Percentiles rank a stretch among this genome's conserved stretches.
Evolutionary conservation across 2,797 vertebrate species (phyloP).

Genomic region (Xenops minutus): DNA sequence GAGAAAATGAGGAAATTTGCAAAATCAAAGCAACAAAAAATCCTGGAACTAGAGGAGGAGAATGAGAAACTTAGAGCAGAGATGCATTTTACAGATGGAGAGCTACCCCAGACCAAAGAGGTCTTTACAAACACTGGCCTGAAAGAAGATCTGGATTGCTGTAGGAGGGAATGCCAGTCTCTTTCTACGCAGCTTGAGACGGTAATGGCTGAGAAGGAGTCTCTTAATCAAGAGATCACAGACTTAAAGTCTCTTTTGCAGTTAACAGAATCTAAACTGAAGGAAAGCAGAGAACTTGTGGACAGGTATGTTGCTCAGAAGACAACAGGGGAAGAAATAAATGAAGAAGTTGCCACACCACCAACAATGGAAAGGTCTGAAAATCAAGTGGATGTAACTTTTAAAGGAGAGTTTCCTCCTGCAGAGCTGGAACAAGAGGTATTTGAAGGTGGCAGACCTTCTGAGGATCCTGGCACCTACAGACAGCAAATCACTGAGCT

Average conservation of each 20-base stretch:
- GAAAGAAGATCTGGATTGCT: conserved; percentile 74
- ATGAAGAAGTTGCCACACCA: conserved; percentile 37
- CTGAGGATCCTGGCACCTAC: conserved; percentile 36
- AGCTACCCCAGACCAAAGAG: not conserved
- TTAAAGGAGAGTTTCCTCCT: not conserved
- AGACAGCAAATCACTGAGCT: conserved; percentile 64
- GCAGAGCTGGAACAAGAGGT: not conserved
- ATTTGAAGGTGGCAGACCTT: not conserved
- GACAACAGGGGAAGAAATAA: conserved; percentile 12
- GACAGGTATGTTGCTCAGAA: not conserved
- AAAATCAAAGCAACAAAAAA: conserved; percentile 96
- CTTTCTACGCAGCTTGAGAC: conserved; percentile 78
- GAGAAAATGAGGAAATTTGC: conserved; percentile 98
- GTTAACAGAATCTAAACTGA: conserved; percentile 29
- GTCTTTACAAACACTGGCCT: not conserved
- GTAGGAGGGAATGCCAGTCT: conserved; percentile 68
- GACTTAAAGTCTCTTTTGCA: conserved; percentile 75
- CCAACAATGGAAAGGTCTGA: conserved; percentile 39
- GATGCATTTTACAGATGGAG: conserved; percentile 23
- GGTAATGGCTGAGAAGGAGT: conserved; percentile 76
- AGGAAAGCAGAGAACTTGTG: conserved; percentile 10
- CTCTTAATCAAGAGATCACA: conserved; percentile 76
- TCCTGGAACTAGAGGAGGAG: conserved; percentile 93
- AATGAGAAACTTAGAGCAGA: conserved; percentile 86
- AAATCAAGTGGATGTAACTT: not conserved